phyloP scores from a whole-genome alignment of 2,797 vertebrate genomes.

The Sphenodon punctatus region DNA sequence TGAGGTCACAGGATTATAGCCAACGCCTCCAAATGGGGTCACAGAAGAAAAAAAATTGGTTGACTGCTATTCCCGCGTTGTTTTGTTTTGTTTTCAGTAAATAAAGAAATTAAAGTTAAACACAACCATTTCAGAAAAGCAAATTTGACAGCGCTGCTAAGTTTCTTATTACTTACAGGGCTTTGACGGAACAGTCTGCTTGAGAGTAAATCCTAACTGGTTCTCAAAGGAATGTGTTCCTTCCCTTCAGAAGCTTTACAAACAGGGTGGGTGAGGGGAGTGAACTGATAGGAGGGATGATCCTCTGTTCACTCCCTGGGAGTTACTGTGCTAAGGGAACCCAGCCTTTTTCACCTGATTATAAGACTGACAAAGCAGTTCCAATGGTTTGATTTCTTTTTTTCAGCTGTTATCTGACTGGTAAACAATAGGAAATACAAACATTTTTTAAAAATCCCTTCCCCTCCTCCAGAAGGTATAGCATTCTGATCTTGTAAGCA shows the following conservation, averaged over 20 bases:
- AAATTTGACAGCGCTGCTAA: neutral
- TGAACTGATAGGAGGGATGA: neutral
- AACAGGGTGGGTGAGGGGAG: neutral
- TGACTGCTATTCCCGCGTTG: neutral
- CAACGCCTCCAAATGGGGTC: neutral
- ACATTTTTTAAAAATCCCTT: constrained; percentile 2
- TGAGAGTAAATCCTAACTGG: neutral
- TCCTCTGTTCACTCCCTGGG: neutral
- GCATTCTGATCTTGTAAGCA: neutral
- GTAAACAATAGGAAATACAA: neutral
- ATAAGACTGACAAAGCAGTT: neutral
- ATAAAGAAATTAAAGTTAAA: neutral
- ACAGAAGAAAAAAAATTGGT: too few relatives aligned
- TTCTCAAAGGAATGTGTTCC: neutral
- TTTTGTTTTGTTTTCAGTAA: neutral
- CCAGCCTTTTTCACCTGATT: neutral
- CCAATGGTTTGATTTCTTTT: neutral
- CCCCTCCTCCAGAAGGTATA: neutral
- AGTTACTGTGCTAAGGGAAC: neutral
- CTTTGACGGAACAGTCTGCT: neutral
- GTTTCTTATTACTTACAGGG: neutral
- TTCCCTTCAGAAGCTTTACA: neutral
- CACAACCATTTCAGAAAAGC: neutral
- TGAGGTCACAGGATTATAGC: neutral
- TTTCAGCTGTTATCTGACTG: neutral